A percentile compares a stretch with the other conserved stretches of the same genome.
These are phyloP conservation scores for Lerema accius DNA, from an alignment of 1,140 invertebrate genomes.

Conservation along the genomic window DNA sequence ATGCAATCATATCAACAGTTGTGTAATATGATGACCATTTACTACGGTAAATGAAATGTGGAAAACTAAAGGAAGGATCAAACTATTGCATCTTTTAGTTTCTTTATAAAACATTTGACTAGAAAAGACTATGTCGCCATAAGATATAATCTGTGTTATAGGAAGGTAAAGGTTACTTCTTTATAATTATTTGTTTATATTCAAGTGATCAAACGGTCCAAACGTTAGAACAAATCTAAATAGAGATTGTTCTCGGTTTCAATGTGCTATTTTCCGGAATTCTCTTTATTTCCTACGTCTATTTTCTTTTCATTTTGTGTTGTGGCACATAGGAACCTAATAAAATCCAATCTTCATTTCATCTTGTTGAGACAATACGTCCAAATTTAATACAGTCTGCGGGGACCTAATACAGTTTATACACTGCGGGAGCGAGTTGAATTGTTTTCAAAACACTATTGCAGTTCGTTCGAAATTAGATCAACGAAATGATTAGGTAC, in stretches of 20 bases:
- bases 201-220: not conserved
- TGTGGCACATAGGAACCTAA: slow-evolving; percentile 9
- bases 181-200: not conserved
- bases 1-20: no score
- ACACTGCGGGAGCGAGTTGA: slow-evolving; percentile 20
- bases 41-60: no score
- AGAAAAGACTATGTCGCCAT: no score
- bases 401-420: slow-evolving; percentile 31
- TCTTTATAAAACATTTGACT: no score
- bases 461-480: slow-evolving; percentile 20
- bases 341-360: slow-evolving; percentile 20
- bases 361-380: slow-evolving; percentile 29
- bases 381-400: slow-evolving; percentile 28
- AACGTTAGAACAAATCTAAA: not conserved
- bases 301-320: slow-evolving; percentile 2
- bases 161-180: no score
- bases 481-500: slow-evolving; percentile 26
- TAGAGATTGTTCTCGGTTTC: not conserved
- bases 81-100: no score
- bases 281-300: not conserved
- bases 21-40: no score
- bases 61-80: no score
- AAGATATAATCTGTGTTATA: no score
- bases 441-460: slow-evolving; percentile 30
- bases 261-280: not conserved